Conservation (phyloP, 2,113 vertebrate genomes). For the Daboia siamensis region DNA sequence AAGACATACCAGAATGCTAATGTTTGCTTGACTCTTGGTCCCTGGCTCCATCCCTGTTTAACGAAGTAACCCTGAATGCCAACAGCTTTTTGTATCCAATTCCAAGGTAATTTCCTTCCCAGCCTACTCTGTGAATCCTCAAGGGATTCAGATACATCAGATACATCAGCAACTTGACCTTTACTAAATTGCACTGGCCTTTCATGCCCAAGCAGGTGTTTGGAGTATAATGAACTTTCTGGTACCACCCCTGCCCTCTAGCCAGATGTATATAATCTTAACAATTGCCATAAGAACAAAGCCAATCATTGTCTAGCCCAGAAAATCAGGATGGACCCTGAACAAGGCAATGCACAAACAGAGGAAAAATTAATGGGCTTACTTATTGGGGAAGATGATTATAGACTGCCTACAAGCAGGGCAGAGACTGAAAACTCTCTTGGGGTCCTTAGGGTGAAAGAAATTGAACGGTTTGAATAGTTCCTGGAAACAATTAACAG, state of each 20-base stretch:
- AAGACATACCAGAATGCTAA: background rate
- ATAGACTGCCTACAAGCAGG: background rate
- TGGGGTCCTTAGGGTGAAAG: background rate
- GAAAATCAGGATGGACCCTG: background rate
- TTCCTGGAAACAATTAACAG: background rate
- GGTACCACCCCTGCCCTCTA: background rate
- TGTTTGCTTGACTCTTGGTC: conserved; percentile 11
- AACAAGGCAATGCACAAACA: no score
- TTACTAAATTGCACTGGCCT: conserved; percentile 38
- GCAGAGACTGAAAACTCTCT: background rate
- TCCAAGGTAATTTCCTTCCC: conserved; percentile 17
- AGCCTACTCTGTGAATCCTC: background rate
- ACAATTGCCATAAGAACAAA: background rate
- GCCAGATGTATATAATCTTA: conserved; percentile 21
- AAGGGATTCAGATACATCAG: no score
- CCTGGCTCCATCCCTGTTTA: conserved; percentile 12
- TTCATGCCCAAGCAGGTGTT: background rate
- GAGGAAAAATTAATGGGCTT: background rate
- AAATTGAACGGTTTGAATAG: background rate
- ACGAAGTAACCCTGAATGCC: background rate
- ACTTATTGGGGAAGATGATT: background rate
- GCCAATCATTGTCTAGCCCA: fast-evolving
- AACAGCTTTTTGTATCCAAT: conserved; percentile 21
- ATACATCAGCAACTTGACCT: conserved; percentile 50
- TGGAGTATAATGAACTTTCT: conserved; percentile 35